Evolutionary conservation across 1,140 invertebrate genomes (phyloP).

Genomic region (Drosophila hydei): DNA sequence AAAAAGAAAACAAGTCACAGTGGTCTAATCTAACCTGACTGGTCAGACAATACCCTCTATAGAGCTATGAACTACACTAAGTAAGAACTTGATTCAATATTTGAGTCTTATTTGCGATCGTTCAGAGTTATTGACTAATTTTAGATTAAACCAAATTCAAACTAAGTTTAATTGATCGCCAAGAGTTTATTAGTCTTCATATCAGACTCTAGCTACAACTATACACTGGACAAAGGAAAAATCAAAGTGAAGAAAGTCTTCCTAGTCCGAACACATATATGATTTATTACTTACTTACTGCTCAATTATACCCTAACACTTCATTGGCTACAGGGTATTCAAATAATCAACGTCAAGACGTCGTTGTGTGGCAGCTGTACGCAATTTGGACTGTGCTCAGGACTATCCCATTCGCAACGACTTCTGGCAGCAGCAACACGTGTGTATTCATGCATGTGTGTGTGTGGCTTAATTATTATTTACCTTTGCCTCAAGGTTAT

Average conservation of each 20-base stretch:
- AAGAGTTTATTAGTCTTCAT: no score
- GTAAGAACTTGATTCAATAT: neutral
- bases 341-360: conserved; percentile 5
- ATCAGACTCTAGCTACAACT: no score
- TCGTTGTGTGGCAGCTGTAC: conserved; percentile 41
- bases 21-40: neutral
- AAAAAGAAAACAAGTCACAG: conserved; percentile 3
- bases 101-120: no score
- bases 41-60: neutral
- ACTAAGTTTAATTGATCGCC: no score
- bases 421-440: conserved; percentile 63
- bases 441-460: conserved; percentile 34
- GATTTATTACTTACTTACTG: no score
- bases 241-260: no score
- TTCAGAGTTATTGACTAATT: no score
- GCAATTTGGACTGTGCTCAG: conserved; percentile 14
- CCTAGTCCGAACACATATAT: neutral
- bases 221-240: no score
- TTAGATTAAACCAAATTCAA: no score
- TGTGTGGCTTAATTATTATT: conserved; percentile 71
- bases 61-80: neutral
- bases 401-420: conserved; percentile 20
- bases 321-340: neutral
- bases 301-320: neutral
- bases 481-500: conserved; percentile 74